phyloP scores from a whole-genome alignment of 2,113 vertebrate species.

The Melanerpes aurifrons region DNA sequence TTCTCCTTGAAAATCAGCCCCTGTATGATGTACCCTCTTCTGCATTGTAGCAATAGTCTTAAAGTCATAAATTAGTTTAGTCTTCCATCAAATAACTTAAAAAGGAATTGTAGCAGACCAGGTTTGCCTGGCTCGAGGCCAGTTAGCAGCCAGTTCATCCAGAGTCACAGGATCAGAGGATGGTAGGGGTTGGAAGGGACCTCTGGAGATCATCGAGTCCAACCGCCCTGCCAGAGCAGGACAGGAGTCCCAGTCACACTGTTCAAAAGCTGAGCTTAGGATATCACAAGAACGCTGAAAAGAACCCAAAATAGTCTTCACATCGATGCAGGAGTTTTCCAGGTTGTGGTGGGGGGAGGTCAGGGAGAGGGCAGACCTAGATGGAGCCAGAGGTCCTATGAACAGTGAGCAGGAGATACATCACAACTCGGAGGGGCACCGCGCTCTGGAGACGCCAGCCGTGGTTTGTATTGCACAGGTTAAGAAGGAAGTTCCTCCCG shows the following conservation, averaged over 20 bases:
- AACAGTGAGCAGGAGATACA: conserved; percentile 54
- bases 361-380: conserved; percentile 21
- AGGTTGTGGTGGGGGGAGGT: background rate
- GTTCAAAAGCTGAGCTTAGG: conserved; percentile 73
- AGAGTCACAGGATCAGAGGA: background rate
- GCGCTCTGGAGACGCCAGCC: conserved; percentile 50
- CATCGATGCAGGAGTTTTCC: conserved; percentile 70
- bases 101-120: conserved; percentile 74
- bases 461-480: conserved; percentile 83
- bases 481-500: conserved; percentile 66
- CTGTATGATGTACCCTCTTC: conserved; percentile 41
- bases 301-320: conserved; percentile 66
- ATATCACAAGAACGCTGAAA: conserved; percentile 62
- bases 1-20: conserved; percentile 60
- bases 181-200: too few relatives aligned
- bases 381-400: conserved; percentile 47
- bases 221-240: too few relatives aligned
- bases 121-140: conserved; percentile 79
- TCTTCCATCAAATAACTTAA: conserved; percentile 85
- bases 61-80: conserved; percentile 82
- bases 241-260: conserved; percentile 72
- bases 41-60: conserved; percentile 74
- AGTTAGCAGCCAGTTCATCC: conserved; percentile 87
- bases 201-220: too few relatives aligned
- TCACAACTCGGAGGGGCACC: conserved; percentile 43